Evolutionary conservation across 2,888 invertebrate genomes (phyloP).

Genomic region (Geophilus truncorum): DNA sequence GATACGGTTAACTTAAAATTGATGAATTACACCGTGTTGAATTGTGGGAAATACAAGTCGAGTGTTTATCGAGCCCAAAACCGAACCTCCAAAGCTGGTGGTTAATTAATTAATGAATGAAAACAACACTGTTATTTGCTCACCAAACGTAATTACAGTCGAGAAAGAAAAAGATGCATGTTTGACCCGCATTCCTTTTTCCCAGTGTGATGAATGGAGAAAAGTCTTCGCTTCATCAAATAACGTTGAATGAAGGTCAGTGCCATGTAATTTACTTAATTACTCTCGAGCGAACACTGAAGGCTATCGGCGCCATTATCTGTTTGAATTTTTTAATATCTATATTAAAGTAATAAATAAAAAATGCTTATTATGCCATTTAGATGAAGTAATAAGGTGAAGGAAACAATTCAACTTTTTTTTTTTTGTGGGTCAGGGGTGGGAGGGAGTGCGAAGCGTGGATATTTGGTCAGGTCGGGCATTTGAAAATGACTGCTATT

Average conservation of each 20-base stretch:
- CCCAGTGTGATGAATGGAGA: not conserved
- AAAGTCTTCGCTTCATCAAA: not conserved
- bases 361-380: not conserved
- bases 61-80: not conserved
- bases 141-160: not conserved
- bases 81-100: not conserved
- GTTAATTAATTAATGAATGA: not conserved
- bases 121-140: not conserved
- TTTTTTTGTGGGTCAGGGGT: not conserved
- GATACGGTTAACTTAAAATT: too few relatives aligned
- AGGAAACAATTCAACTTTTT: not conserved
- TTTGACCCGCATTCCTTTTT: not conserved
- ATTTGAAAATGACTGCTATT: slow-evolving; percentile 13
- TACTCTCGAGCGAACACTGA: not conserved
- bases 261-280: slow-evolving; percentile 1
- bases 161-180: not conserved
- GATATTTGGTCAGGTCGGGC: not conserved
- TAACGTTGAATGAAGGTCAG: not conserved
- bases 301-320: not conserved
- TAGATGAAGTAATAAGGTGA: not conserved
- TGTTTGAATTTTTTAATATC: not conserved
- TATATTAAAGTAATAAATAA: not conserved
- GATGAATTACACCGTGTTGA: too few relatives aligned
- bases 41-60: not conserved
- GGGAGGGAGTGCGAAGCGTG: not conserved